Evolutionary conservation across 2,113 vertebrate species (phyloP).

Genomic region (Conger conger): DNA sequence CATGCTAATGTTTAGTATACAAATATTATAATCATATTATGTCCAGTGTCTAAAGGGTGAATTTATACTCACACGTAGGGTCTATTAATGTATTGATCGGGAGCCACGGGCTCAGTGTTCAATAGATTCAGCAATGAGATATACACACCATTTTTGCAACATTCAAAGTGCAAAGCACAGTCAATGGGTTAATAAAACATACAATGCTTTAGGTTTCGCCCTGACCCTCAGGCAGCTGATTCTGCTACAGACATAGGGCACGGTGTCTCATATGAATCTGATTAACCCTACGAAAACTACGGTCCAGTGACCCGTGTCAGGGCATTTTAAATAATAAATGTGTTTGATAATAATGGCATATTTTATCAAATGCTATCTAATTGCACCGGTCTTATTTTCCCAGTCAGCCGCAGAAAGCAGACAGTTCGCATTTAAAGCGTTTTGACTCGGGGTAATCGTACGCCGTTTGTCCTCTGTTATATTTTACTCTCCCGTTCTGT

Average conservation of each 20-base stretch:
- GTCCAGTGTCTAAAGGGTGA: not conserved
- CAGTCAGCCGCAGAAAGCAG: slow-evolving; percentile 30
- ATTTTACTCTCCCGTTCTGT: slow-evolving; percentile 5
- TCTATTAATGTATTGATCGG: slow-evolving; percentile 5
- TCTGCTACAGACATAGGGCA: not conserved
- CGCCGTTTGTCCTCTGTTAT: slow-evolving; percentile 45
- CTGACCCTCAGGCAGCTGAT: slow-evolving; percentile 49
- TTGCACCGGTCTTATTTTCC: slow-evolving; percentile 47
- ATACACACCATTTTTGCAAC: slow-evolving; percentile 49
- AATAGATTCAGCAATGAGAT: slow-evolving; percentile 41
- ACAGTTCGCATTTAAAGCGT: slow-evolving; percentile 29
- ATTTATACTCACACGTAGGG: not conserved
- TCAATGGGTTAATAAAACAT: slow-evolving; percentile 66
- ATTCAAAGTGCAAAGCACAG: slow-evolving; percentile 61
- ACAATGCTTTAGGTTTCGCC: slow-evolving; percentile 44
- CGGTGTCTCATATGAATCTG: slow-evolving; percentile 35
- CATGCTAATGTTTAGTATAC: not conserved
- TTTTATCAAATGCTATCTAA: slow-evolving; percentile 18
- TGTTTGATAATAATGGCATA: slow-evolving; percentile 53
- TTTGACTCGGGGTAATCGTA: slow-evolving; percentile 44
- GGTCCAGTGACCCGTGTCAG: slow-evolving; percentile 56
- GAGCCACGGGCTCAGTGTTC: not conserved
- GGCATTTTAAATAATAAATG: slow-evolving; percentile 65
- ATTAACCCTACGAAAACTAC: slow-evolving; percentile 60
- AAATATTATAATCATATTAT: not conserved